Evolutionary conservation across 35 echinoderm and acorn worm genomes (phyloP).

Genomic region (Ptychodera flava): DNA sequence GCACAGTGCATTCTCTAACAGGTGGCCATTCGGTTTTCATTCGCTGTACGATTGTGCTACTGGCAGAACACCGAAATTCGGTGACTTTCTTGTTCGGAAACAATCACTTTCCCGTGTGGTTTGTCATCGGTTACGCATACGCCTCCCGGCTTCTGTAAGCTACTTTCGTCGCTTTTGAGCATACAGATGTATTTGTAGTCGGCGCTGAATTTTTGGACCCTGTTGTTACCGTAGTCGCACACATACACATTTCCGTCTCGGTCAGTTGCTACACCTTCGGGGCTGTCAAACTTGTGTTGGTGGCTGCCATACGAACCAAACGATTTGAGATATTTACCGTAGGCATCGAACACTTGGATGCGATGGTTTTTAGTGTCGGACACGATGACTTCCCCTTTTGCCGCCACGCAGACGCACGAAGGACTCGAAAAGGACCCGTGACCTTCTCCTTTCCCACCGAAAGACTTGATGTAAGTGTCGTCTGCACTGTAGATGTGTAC

Average conservation of each 20-base stretch:
- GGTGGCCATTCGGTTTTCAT: not conserved
- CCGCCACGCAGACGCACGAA: not conserved
- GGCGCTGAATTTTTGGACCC: conserved; percentile 66
- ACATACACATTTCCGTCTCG: conserved; percentile 73
- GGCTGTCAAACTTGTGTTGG: conserved; percentile 37
- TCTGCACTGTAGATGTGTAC: not conserved
- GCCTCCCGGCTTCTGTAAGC: not conserved
- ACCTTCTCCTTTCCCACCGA: not conserved
- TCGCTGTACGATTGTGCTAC: not conserved
- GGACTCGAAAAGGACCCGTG: not conserved
- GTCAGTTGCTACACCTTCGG: conserved; percentile 71
- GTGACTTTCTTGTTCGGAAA: not conserved
- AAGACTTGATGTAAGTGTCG: not conserved
- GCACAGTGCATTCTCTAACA: no score
- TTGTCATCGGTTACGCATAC: not conserved
- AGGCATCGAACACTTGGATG: not conserved
- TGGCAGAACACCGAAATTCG: not conserved
- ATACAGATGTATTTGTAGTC: not conserved
- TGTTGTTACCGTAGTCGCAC: conserved; percentile 80
- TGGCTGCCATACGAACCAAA: conserved; percentile 60
- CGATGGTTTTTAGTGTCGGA: not conserved
- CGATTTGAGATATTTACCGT: conserved; percentile 49
- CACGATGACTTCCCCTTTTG: not conserved
- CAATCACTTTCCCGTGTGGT: not conserved
- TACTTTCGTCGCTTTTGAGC: not conserved